Percentiles rank a stretch among this genome's conserved stretches.
These are phyloP conservation scores for Threskiornis aethiopicus DNA, from an alignment of 2,797 vertebrate species.

Conservation along the genomic window DNA sequence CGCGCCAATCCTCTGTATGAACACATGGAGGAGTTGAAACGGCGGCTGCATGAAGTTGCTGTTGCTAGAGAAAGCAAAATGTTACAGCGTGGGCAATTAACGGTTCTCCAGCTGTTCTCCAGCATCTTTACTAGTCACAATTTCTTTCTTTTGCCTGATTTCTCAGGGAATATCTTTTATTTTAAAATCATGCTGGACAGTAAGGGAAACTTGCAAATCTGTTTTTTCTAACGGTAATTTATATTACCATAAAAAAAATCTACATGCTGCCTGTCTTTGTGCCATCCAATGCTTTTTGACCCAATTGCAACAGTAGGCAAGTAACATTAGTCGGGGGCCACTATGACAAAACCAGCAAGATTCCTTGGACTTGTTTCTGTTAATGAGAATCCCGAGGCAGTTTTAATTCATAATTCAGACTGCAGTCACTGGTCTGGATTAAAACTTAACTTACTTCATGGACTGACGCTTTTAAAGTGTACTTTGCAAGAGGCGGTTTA, in stretches of 20 bases:
- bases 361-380: background rate
- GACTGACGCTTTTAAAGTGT: background rate
- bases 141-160: background rate
- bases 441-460: background rate
- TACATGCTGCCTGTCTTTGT: background rate
- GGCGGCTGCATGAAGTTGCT: background rate
- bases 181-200: background rate
- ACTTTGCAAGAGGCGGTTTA: background rate
- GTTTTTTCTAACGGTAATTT: background rate
- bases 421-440: background rate
- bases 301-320: background rate
- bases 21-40: background rate
- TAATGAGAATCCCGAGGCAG: background rate
- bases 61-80: background rate
- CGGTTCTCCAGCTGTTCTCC: accelerated
- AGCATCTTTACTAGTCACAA: accelerated
- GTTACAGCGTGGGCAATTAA: background rate
- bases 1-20: background rate
- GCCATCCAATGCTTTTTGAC: background rate
- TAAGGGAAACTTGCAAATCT: background rate
- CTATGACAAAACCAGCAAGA: background rate
- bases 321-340: background rate
- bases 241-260: accelerated
- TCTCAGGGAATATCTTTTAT: background rate
- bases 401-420: background rate